phyloP scores from a whole-genome alignment of 92 coral and sea anemone species.

The Epizoanthus scotinus region DNA sequence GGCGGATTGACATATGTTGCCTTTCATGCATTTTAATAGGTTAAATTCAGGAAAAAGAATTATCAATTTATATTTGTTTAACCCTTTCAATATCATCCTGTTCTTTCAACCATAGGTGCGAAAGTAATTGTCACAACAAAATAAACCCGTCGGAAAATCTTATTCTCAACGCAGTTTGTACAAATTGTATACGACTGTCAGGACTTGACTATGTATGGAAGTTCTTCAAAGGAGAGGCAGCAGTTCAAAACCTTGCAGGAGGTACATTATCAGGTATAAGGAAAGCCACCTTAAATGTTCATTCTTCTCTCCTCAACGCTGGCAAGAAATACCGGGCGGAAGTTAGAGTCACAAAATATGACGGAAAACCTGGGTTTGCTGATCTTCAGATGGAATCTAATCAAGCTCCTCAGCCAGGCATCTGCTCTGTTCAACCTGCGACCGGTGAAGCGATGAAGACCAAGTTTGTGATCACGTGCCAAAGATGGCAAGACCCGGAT shows the following conservation, averaged over 20 bases:
- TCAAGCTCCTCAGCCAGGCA: slow-evolving; percentile 3
- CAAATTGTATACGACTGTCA: slow-evolving; percentile 32
- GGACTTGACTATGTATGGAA: slow-evolving; percentile 29
- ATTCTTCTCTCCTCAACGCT: background rate
- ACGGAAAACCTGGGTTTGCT: slow-evolving; percentile 25
- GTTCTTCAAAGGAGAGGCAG: slow-evolving; percentile 8
- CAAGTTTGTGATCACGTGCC: slow-evolving; percentile 21
- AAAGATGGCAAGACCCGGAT: slow-evolving; percentile 31
- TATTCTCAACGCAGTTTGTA: slow-evolving; percentile 26
- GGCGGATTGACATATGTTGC: no score
- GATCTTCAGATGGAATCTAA: background rate
- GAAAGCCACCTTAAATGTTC: background rate
- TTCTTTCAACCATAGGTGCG: slow-evolving; percentile 10
- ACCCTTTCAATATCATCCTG: no score
- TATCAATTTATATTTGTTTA: no score
- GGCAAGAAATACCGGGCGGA: slow-evolving; percentile 19
- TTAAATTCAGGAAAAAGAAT: no score
- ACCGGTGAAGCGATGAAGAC: slow-evolving; percentile 39
- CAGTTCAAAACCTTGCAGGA: slow-evolving; percentile 11
- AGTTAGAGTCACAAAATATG: slow-evolving; percentile 27
- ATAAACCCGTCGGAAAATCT: slow-evolving; percentile 4
- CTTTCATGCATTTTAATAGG: no score
- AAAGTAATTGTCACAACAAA: slow-evolving; percentile 27
- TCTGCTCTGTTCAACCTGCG: slow-evolving; percentile 26
- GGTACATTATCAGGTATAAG: slow-evolving; percentile 10